Base-by-base conservation (phyloP, 1,140 invertebrate genomes). In the Chelonus insularis region DNA sequence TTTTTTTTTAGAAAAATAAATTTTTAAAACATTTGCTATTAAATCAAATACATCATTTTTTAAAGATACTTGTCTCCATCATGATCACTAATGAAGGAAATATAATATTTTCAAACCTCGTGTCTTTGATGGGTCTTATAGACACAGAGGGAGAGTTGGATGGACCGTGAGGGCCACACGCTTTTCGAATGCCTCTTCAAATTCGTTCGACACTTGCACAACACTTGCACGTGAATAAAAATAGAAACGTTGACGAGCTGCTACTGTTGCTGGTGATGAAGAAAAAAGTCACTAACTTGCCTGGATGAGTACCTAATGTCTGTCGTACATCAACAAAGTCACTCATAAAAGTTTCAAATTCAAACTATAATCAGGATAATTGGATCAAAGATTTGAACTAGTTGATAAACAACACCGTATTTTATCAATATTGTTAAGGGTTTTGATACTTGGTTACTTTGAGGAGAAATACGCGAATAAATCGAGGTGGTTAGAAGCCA, bases 401-500 rank as follows among this genome's bases (percentile, higher is more conserved):
- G 25, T 29, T 3, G 3, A 4, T 4, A 29, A 4, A 29, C 7
- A 29, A 29, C 25, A 29, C 7, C 3, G 25, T 29, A 29, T 29
- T 29, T 29, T 29, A 29, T 29, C 7, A 3, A 4, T 7, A 7
- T 29, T 29, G 25, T 29, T 29, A 29, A 7, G 25, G 7, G 25
- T 29, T 29, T 29, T 29, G 7, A 4, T 29, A 29, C 69, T 68
- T 73, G 60, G 67, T 70, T 69, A 76, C 68, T 76, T 78, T 69
- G 67, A 64, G 60, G 64, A 72, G 65, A 66, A 72, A 76, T 72
- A 70, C 70, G 67, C 73, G 72, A 78, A 74, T 77, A 78, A 78
- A 78, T 80, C 75, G 77, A 78, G 75, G 72, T 70, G 64, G 71
- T 72, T 72, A 76, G 71, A 75, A 75, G 69, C 78, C 76, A 77